A percentile compares a stretch with the other conserved stretches of the same genome.
Conservation (phyloP, 2,888 invertebrate genomes). For the Phasia obesa region DNA sequence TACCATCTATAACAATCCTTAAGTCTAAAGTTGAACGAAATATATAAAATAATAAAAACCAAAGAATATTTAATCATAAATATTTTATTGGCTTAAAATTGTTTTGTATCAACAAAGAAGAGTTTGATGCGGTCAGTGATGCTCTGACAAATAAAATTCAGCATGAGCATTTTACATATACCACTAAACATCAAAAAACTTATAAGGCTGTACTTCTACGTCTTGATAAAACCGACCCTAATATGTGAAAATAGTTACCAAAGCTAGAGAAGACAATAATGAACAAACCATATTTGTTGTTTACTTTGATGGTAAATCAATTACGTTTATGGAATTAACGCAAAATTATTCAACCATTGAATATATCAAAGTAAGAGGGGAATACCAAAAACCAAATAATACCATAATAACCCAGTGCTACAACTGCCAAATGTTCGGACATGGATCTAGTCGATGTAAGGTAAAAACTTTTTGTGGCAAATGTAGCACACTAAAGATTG, state of each 20-base stretch:
- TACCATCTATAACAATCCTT: neutral
- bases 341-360: neutral
- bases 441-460: neutral
- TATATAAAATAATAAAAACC: conserved; percentile 18
- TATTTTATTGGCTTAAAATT: conserved; percentile 23
- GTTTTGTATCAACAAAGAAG: conserved; percentile 2
- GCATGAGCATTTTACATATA: conserved; percentile 11
- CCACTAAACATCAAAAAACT: conserved; percentile 7
- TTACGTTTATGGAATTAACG: neutral
- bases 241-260: conserved; percentile 21
- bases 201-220: conserved; percentile 14
- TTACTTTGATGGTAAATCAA: neutral
- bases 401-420: too few relatives aligned
- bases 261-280: neutral
- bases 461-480: neutral
- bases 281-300: neutral
- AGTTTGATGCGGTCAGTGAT: neutral
- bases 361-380: neutral
- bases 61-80: conserved; percentile 11
- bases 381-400: neutral
- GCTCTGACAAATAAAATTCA: conserved; percentile 7
- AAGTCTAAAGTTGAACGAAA: conserved; percentile 26
- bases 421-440: conserved; percentile 12
- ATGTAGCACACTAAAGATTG: neutral
- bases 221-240: neutral